A percentile compares a stretch with the other conserved stretches of the same genome.
phyloP scores from a whole-genome alignment of 2,113 vertebrate species.

The Carollia perspicillata region DNA sequence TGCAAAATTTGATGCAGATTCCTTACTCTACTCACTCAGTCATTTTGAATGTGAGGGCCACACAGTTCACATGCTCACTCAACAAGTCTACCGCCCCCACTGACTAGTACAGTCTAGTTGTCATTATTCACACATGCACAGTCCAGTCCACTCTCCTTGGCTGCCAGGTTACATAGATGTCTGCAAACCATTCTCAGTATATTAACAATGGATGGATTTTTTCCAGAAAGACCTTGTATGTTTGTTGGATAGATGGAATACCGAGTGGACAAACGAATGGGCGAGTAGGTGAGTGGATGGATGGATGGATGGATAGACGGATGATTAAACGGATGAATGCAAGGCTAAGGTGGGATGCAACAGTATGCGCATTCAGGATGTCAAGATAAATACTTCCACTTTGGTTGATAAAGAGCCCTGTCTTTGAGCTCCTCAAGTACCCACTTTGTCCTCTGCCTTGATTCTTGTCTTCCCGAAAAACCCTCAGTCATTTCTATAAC shows the following conservation, averaged over 20 bases:
- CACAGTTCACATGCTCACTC: no score
- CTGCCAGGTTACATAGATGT: no score
- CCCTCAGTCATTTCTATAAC: not conserved
- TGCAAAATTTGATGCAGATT: no score
- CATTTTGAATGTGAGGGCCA: no score
- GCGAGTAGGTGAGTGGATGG: not conserved
- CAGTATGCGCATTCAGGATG: not conserved
- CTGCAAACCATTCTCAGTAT: no score
- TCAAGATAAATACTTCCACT: not conserved
- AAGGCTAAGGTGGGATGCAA: not conserved
- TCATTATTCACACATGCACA: no score
- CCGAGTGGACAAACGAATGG: not conserved
- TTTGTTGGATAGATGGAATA: not conserved
- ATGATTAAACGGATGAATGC: not conserved
- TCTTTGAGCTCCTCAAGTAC: not conserved
- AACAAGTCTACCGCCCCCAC: no score
- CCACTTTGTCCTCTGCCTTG: not conserved
- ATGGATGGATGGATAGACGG: not conserved
- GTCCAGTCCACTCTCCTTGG: no score
- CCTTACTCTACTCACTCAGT: no score
- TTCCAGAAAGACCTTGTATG: not conserved
- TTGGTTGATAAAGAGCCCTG: not conserved
- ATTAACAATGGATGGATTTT: no score
- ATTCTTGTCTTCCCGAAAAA: not conserved
- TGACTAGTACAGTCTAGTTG: no score